A percentile compares a stretch with the other conserved stretches of the same genome.
These are phyloP conservation scores for Sebastes trivittatus DNA, from an alignment of 2,797 vertebrate genomes.

Conservation along the genomic window DNA sequence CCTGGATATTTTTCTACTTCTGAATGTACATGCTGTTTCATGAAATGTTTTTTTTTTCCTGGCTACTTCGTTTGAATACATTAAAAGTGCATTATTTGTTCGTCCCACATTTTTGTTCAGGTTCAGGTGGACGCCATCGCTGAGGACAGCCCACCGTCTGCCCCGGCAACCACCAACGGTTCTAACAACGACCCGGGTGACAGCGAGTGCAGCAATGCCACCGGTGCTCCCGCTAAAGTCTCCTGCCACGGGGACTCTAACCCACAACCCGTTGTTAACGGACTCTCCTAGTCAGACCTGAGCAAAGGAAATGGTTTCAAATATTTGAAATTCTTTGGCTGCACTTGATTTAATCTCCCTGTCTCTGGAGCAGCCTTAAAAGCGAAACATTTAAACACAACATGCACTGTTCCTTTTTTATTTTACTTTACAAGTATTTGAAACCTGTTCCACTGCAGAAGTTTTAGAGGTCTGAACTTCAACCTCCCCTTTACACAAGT, in stretches of 20 bases:
- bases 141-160: slow-evolving; percentile 83
- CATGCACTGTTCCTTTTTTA: slow-evolving; percentile 66
- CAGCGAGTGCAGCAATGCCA: slow-evolving; percentile 29
- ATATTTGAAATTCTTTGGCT: slow-evolving; percentile 67
- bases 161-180: slow-evolving; percentile 87
- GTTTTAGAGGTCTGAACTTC: slow-evolving; percentile 41
- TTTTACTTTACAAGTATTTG: slow-evolving; percentile 65
- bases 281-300: slow-evolving; percentile 89
- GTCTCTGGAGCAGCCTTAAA: slow-evolving; percentile 41
- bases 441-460: slow-evolving; percentile 60
- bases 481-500: slow-evolving; percentile 62
- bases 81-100: neutral
- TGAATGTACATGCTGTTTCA: neutral
- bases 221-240: slow-evolving; percentile 76
- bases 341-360: slow-evolving; percentile 36
- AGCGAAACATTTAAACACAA: slow-evolving; percentile 56
- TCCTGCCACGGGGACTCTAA: slow-evolving; percentile 83
- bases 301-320: slow-evolving; percentile 61
- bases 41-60: neutral
- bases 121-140: slow-evolving; percentile 87
- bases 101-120: slow-evolving; percentile 38
- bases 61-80: neutral
- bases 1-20: neutral
- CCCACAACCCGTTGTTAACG: slow-evolving; percentile 90
- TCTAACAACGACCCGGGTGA: slow-evolving; percentile 73